A percentile compares a stretch with the other conserved stretches of the same genome.
Evolutionary conservation across 2,888 invertebrate species (phyloP).

Genomic region (Deilephila elpenor): DNA sequence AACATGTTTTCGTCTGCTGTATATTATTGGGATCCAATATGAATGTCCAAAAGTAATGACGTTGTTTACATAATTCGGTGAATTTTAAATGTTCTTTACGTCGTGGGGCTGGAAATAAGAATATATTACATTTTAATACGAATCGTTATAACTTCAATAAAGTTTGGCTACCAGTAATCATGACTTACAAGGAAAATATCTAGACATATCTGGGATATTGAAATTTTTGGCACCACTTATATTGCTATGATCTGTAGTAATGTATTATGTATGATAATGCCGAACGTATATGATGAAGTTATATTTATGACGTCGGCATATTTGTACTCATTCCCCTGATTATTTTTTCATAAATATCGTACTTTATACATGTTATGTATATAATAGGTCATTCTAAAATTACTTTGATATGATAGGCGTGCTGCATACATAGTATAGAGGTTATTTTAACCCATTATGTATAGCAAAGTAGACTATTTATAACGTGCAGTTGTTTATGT

Average conservation of each 20-base stretch:
- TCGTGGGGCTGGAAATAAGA: too few species aligned
- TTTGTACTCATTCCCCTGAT: not conserved
- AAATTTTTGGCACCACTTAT: not conserved
- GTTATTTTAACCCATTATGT: not conserved
- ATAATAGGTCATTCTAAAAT: not conserved
- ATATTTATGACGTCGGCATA: not conserved
- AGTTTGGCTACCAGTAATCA: not conserved
- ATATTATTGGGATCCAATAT: too few species aligned
- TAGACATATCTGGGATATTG: slow-evolving; percentile 3
- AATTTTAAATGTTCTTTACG: too few species aligned
- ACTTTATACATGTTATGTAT: not conserved
- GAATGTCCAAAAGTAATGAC: too few species aligned
- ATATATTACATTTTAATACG: not conserved
- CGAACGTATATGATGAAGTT: not conserved
- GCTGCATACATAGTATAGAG: not conserved
- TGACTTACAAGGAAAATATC: slow-evolving; percentile 2
- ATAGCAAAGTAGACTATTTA: not conserved
- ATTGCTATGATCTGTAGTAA: not conserved
- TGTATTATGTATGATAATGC: not conserved
- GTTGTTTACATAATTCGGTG: too few species aligned
- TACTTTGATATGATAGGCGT: not conserved
- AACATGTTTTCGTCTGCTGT: not conserved
- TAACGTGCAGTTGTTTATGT: not conserved
- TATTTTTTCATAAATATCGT: not conserved
- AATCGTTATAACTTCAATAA: not conserved